Evolutionary conservation across 1,140 invertebrate genomes (phyloP).

Genomic region (Elymnias hypermnestra): DNA sequence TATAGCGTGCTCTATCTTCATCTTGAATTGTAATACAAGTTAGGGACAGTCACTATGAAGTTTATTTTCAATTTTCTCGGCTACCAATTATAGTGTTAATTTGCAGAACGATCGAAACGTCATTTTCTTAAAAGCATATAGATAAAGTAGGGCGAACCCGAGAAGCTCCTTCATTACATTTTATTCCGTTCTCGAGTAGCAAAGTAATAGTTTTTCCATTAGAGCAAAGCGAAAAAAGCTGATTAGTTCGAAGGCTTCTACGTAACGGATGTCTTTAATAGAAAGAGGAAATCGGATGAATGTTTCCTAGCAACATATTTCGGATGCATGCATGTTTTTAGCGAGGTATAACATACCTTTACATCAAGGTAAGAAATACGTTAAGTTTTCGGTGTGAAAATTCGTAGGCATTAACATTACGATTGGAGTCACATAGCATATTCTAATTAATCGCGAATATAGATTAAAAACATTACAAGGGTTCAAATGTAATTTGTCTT

Average conservation of each 20-base stretch:
- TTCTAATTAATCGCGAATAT: no score
- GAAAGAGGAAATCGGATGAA: constrained; percentile 2
- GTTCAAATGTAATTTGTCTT: no score
- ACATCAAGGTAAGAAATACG: no score
- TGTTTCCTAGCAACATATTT: not conserved
- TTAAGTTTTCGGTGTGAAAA: no score
- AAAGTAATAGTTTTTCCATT: constrained; percentile 44
- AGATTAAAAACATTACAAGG: no score
- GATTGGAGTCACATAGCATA: no score
- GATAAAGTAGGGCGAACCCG: not conserved
- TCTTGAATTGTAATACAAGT: no score
- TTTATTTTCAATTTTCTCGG: not conserved
- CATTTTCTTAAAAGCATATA: not conserved
- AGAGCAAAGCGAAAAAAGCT: constrained; percentile 18
- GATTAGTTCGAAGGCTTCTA: constrained; percentile 28
- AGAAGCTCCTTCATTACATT: constrained; percentile 8
- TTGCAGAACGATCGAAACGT: constrained; percentile 3
- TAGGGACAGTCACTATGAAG: no score
- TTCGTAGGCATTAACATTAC: no score
- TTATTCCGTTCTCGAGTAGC: constrained; percentile 12
- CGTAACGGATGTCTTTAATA: constrained; percentile 3
- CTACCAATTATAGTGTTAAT: constrained; percentile 3
- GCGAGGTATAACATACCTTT: no score
- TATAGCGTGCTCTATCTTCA: not conserved
- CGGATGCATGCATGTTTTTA: no score